Evolutionary conservation across 2,113 vertebrate genomes (phyloP), one percentile per base, ranked within the genome.

Genomic region (Ammodytes dubius): DNA sequence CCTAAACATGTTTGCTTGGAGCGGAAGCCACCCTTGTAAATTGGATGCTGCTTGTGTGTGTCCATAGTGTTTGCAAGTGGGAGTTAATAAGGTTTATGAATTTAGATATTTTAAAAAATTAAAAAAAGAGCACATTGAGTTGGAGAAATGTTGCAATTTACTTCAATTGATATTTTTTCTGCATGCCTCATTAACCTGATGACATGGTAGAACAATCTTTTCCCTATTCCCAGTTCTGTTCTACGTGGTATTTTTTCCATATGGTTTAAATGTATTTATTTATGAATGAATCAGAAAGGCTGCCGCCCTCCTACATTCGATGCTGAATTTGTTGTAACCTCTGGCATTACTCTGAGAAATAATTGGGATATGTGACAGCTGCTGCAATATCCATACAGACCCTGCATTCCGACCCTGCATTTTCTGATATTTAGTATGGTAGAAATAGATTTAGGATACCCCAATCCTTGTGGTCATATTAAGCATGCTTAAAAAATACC

Each of bases 151-250:
- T 82, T 84, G 53, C 13, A 75, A 5, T 76, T 61, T 8, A 19
- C 17, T 69, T 39, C 56, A 52, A 77, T 50, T 81, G 46, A 82
- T 72, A 43, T 50, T 17, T 80, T 83, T 50, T 47, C 4, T 66
- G 37, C 50, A 67, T 0, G 17, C 27, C 59, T 81, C 65, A 71
- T 74, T 52, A 83, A 84, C 10, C 4, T 43, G 52, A 69, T 70
- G 52, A 74, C 60, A 75, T 56, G 57, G 61, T 60, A 81, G 7
- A 74, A 74, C 52, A 77, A 57, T 77, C 10, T 74, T 73, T 59
- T 74, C 5, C 65, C 76, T 49, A 68, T 60, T 74, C 15, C 17
- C 49, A 67, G 11, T 65, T 73, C 14, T 11, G 45, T 50, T 88
- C 52, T 37, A 63, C 7, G 2, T 11, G 35, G 27, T 50, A 70